phyloP scores from a whole-genome alignment of 1,140 invertebrate species.

The Vollenhovia emeryi region DNA sequence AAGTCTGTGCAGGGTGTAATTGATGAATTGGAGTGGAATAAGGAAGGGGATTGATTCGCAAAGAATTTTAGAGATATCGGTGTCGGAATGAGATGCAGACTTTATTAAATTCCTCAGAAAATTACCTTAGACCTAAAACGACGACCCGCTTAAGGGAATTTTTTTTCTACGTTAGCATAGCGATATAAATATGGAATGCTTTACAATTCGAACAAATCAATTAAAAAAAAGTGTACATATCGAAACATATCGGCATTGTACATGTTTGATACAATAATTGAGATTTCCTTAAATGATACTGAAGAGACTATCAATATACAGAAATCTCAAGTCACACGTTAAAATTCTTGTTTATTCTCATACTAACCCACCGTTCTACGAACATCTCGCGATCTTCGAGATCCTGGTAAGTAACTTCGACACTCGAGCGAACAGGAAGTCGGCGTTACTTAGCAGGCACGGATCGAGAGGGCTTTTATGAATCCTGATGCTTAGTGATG shows the following conservation, averaged over 20 bases:
- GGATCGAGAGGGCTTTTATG: constrained; percentile 17
- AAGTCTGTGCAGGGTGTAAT: not conserved
- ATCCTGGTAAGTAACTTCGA: not conserved
- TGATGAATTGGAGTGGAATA: not conserved
- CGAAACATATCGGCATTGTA: not conserved
- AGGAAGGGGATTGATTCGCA: not conserved
- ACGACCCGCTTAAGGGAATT: not conserved
- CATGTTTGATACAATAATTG: not conserved
- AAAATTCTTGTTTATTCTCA: not conserved
- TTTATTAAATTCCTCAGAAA: constrained; percentile 35
- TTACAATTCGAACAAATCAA: not conserved
- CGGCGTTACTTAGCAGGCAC: not conserved
- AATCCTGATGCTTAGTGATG: constrained; percentile 7
- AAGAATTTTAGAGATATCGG: not conserved
- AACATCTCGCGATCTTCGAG: not conserved
- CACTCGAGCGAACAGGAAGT: not conserved
- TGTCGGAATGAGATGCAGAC: not conserved
- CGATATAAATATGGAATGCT: constrained; percentile 42
- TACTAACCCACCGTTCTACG: not conserved
- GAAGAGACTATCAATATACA: not conserved
- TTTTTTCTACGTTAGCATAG: constrained; percentile 1
- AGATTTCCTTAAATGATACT: not conserved
- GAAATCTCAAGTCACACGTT: not conserved
- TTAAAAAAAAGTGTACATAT: constrained; percentile 7
- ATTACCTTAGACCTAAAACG: not conserved